phyloP scores from a whole-genome alignment of 2,113 vertebrate genomes.

The Larimichthys crocea region DNA sequence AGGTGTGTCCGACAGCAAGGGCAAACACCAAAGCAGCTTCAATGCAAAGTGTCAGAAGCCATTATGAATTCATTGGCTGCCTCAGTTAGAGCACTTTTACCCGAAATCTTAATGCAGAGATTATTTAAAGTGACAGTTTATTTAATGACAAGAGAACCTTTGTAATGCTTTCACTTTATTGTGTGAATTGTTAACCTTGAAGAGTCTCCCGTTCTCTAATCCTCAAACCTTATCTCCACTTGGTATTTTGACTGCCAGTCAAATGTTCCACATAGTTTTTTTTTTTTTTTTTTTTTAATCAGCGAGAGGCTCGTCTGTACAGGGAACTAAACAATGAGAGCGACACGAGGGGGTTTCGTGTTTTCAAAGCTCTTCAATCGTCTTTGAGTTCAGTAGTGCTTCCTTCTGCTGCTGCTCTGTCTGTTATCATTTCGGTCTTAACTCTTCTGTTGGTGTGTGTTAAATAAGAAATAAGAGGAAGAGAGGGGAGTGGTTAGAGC shows the following conservation, averaged over 20 bases:
- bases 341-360: conserved; percentile 7
- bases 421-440: conserved; percentile 37
- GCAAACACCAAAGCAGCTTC: conserved; percentile 37
- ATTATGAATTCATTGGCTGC: conserved; percentile 33
- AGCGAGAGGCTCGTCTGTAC: conserved; percentile 35
- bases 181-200: conserved; percentile 65
- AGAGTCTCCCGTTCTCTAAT: conserved; percentile 40
- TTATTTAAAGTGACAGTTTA: conserved; percentile 60
- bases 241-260: conserved; percentile 42
- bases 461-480: conserved; percentile 11
- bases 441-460: conserved; percentile 25
- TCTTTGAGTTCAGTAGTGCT: conserved; percentile 49
- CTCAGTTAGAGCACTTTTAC: conserved; percentile 35
- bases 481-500: background rate
- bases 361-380: conserved; percentile 46
- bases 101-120: conserved; percentile 33
- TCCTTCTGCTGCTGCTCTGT: conserved; percentile 33
- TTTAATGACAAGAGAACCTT: conserved; percentile 44
- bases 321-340: conserved; percentile 53
- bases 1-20: conserved; percentile 42
- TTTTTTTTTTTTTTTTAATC: conserved; percentile 28
- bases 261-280: conserved; percentile 17
- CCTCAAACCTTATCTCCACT: conserved; percentile 57
- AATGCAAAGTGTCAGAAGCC: conserved; percentile 15
- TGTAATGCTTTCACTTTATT: conserved; percentile 45